phyloP scores from a whole-genome alignment of 2,797 vertebrate species.

The Scleropages formosus region DNA sequence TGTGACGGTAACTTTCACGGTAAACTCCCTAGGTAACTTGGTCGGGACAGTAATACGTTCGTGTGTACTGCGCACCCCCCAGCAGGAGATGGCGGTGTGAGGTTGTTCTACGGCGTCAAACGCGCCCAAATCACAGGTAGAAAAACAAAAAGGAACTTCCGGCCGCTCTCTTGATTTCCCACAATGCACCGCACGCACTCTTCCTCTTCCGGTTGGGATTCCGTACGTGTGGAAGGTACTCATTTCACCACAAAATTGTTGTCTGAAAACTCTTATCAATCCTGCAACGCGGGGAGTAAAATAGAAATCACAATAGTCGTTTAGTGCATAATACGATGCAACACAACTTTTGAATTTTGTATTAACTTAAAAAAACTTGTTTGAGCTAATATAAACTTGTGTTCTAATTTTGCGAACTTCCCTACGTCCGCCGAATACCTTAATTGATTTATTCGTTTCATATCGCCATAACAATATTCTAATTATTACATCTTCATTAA shows the following conservation, averaged over 20 bases:
- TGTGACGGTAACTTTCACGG: too few species aligned
- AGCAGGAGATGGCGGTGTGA: too few species aligned
- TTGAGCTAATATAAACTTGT: conserved; percentile 7
- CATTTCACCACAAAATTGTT: accelerated
- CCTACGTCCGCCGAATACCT: not conserved
- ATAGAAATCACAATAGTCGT: not conserved
- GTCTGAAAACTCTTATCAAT: conserved; percentile 58
- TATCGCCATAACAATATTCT: too few species aligned
- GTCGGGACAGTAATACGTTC: too few species aligned
- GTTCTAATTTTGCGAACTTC: not conserved
- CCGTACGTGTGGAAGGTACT: conserved; percentile 55
- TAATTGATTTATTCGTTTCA: not conserved
- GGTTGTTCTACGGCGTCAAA: too few species aligned
- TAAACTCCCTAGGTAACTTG: too few species aligned
- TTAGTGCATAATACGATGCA: not conserved
- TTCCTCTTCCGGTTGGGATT: conserved; percentile 74
- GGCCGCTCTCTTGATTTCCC: conserved; percentile 40
- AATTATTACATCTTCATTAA: too few species aligned
- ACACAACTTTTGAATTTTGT: not conserved
- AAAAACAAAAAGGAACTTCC: not conserved
- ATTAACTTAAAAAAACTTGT: not conserved
- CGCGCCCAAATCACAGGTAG: too few species aligned
- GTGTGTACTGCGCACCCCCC: too few species aligned
- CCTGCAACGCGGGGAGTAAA: conserved; percentile 28
- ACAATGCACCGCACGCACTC: not conserved